Conservation (phyloP, 2,888 invertebrate species). For the Chrysolina oricalcia region DNA sequence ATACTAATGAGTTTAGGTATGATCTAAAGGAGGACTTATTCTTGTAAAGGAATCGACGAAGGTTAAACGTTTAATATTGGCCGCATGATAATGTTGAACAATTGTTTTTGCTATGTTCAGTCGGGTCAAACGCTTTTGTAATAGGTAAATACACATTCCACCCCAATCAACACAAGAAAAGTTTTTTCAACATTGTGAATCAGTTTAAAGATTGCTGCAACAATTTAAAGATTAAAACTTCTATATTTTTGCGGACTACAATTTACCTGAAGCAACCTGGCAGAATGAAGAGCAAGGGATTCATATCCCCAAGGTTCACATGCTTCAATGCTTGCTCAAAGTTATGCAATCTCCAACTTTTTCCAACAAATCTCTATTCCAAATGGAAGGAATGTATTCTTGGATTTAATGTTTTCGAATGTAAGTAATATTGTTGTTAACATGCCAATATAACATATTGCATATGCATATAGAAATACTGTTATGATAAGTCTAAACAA, state of each 20-base stretch:
- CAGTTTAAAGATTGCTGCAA: neutral
- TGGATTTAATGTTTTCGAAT: neutral
- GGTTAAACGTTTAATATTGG: slow-evolving; percentile 4
- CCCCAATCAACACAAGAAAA: neutral
- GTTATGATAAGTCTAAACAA: neutral
- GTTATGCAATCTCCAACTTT: neutral
- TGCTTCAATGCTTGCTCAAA: slow-evolving; percentile 10
- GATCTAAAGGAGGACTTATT: neutral
- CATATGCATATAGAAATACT: neutral
- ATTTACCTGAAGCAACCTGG: slow-evolving; percentile 15
- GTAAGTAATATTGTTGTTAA: slow-evolving; percentile 1
- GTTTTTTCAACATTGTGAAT: neutral
- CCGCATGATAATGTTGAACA: slow-evolving; percentile 11
- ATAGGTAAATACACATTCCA: neutral
- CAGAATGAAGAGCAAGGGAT: neutral
- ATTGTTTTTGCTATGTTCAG: slow-evolving; percentile 12
- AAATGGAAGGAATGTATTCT: slow-evolving; percentile 6
- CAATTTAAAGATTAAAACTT: neutral
- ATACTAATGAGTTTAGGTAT: slow-evolving; percentile 1
- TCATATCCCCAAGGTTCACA: neutral
- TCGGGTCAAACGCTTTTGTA: neutral
- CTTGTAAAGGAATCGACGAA: slow-evolving; percentile 1
- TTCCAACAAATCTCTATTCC: neutral
- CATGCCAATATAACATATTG: neutral
- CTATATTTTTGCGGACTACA: slow-evolving; percentile 1